Conservation (phyloP, 2,888 invertebrate species). For the Pyrocoelia pectoralis region DNA sequence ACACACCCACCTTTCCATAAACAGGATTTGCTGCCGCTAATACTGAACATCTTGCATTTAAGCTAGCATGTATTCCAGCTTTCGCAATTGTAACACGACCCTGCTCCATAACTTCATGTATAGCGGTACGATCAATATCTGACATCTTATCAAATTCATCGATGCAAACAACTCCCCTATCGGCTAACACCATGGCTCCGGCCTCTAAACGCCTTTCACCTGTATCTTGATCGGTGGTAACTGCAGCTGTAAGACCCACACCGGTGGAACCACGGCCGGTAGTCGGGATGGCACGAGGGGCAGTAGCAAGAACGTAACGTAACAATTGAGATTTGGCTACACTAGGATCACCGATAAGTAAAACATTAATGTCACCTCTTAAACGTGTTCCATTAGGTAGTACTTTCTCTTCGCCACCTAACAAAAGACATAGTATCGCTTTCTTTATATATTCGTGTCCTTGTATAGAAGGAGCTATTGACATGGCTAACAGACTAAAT, state of each 20-base stretch:
- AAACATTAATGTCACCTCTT: conserved; percentile 71
- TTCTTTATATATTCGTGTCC: conserved; percentile 97
- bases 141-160: conserved; percentile 99
- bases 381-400: conserved; percentile 91
- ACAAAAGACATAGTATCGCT: conserved; percentile 90
- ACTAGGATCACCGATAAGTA: conserved; percentile 96
- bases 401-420: conserved; percentile 96
- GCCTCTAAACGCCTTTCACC: conserved; percentile 82
- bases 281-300: conserved; percentile 95
- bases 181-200: conserved; percentile 99
- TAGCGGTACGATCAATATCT: conserved; percentile 97
- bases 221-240: conserved; percentile 94
- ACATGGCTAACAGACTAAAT: conserved; percentile 88
- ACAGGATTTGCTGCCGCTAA: conserved; percentile 99
- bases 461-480: conserved; percentile 97
- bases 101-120: conserved; percentile 99
- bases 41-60: conserved; percentile 97
- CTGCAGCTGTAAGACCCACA: conserved; percentile 98
- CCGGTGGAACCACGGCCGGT: conserved; percentile 98
- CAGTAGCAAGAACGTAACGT: conserved; percentile 92
- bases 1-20: conserved; percentile 91
- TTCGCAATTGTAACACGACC: conserved; percentile 97
- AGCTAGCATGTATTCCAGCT: conserved; percentile 97
- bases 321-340: conserved; percentile 97
- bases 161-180: conserved; percentile 95